Base-by-base conservation (phyloP, 2,888 invertebrate species). In the Drosophila pseudotakahashii region DNA sequence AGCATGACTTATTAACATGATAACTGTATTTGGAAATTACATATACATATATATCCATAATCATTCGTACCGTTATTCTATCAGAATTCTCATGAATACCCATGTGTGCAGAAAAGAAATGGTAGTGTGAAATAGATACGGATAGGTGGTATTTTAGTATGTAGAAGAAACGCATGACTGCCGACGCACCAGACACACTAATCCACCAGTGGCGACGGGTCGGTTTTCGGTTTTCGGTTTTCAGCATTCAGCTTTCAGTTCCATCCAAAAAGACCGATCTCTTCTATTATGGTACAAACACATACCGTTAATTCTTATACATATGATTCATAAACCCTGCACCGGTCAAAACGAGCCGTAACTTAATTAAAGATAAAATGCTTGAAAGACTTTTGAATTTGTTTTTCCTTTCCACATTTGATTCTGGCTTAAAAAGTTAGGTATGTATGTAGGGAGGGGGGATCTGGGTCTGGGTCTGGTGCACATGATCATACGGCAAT, bases 1-100 rank as follows among this genome's bases (percentile, higher is more conserved):
- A 82, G 72, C 88, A 75, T 69, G 64, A 81, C 87, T 68, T 53
- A 75, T 67, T 67, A 61, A 50, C 57, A 53, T 53, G 30, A 39
- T 50, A 69, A 60, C 77, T 72, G 50, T 71, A 19, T 41, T 45
- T 53, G 26, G 10, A 58, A 37, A 68, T 52, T 60, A 44, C 57
- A 14, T 11, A 23, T 47, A 60, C 39, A 59, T 47, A 60, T 47
- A 59, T 11, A 53, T 63, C 30, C 62, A 42, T 30, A 26, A 55
- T 48, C 42, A 57, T 44, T 66, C 16, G 16, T 13, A 64, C 64
- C 45, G 64, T 66, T 66, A 66, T 32, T 32, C 32, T 34, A 44
- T 51, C 16, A 39, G 42, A 41, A 42, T 59, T 41, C 41, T 51
- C 52, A 60, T 60, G 52, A 66, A 66, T 66, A 66, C 23, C 67